Evolutionary conservation across 1,140 invertebrate genomes (phyloP), one percentile per base, ranked within the genome.

Genomic region (Lepidurus apus): DNA sequence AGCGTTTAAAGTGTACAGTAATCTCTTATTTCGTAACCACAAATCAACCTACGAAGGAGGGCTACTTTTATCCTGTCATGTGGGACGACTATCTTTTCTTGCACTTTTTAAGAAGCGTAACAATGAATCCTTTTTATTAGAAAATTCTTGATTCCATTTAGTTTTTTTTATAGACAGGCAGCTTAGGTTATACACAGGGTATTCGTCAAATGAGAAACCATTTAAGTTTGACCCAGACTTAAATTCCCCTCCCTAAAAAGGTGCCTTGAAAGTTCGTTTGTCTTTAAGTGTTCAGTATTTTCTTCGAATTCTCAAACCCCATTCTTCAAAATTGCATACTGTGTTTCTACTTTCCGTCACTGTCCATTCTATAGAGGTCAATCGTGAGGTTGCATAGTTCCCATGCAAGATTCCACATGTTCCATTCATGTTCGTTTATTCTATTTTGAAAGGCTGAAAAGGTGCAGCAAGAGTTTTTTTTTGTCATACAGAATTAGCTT

Each of bases 1-100:
- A 65, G 53, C 53, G 53, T 65, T 21, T 65, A n/a, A 65, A 65
- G 21, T 65, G 21, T 65, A 65, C 53, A 65, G n/a, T 65, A 65
- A 65, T 65, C n/a, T 65, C 53, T 9, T 65, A 21, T 65, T 65
- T 47, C 13, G 53, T 65, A 13, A 65, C 53, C 1, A 2, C 53
- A n/a, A 9, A 1, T 7, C 53, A 8, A 65, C 17, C 17, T 65
- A n/a, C 21, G 21, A n/a, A 13, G 17, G 17, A n/a, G 17, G 47
- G 17, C 7, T 8, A 11, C 17, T 65, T 65, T n/a, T 65, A 65
- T 65, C 13, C 53, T 17, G 17, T 65, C 53, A 17, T n/a, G 53
- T 65, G 17, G 53, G 53, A 17, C n/a, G 53, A 65, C 53, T 17
- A 34, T 34, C 34, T 21, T 65, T 65, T 65, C n/a, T 9, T 65